Percentiles rank a stretch among this genome's conserved stretches.
These are phyloP conservation scores for Drosophila sechellia DNA, from an alignment of 1,140 invertebrate genomes.

Conservation along the genomic window DNA sequence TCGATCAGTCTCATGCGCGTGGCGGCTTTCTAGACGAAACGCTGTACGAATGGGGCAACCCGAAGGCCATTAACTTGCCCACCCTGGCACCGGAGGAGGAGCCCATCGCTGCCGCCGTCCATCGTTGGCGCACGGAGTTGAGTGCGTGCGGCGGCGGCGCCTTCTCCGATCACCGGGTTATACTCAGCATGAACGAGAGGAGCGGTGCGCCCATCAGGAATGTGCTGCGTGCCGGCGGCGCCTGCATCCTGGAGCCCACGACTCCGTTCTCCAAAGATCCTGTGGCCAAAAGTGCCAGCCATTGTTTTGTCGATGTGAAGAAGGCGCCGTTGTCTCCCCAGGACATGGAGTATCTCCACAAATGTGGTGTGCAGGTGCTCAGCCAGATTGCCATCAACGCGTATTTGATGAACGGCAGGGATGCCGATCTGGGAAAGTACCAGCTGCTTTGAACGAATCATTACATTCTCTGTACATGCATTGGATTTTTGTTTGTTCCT, in stretches of 20 bases:
- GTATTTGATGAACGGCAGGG: slow-evolving; percentile 71
- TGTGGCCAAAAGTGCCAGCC: slow-evolving; percentile 47
- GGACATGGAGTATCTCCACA: slow-evolving; percentile 50
- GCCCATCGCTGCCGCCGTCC: slow-evolving; percentile 86
- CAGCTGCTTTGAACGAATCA: slow-evolving; percentile 17
- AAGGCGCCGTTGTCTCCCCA: slow-evolving; percentile 47
- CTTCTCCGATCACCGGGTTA: slow-evolving; percentile 88
- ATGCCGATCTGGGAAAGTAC: slow-evolving; percentile 64
- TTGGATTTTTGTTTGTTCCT: background rate
- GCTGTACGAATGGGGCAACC: slow-evolving; percentile 91
- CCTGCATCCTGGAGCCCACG: slow-evolving; percentile 86
- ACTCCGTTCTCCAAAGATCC: slow-evolving; percentile 58
- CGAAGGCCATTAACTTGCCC: slow-evolving; percentile 85
- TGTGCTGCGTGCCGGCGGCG: slow-evolving; percentile 90
- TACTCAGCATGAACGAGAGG: slow-evolving; percentile 88
- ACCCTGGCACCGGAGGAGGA: slow-evolving; percentile 85
- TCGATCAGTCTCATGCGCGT: slow-evolving; percentile 88
- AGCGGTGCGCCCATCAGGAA: slow-evolving; percentile 88
- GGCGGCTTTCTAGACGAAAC: slow-evolving; percentile 92
- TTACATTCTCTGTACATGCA: background rate
- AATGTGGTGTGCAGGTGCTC: slow-evolving; percentile 56
- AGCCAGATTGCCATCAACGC: slow-evolving; percentile 77
- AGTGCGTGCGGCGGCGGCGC: slow-evolving; percentile 79
- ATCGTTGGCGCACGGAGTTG: slow-evolving; percentile 87
- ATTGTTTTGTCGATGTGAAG: slow-evolving; percentile 77